phyloP scores from a whole-genome alignment of 2,888 invertebrate species.

The Papilio protenor region DNA sequence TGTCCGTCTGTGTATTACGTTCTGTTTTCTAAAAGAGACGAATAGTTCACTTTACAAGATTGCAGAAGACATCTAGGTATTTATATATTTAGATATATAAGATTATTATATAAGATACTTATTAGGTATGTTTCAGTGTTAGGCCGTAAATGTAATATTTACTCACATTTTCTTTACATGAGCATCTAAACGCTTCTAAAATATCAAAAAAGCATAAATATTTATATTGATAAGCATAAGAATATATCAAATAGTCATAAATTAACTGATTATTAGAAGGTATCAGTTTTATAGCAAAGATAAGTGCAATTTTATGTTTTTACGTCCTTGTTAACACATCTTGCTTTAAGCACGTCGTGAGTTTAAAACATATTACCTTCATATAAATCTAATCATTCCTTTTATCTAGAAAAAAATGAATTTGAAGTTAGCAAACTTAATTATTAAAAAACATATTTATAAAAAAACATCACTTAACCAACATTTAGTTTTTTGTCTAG shows the following conservation, averaged over 20 bases:
- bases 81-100: too few species aligned
- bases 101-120: too few species aligned
- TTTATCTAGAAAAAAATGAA: background rate
- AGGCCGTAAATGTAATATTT: too few species aligned
- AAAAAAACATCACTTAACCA: background rate
- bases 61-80: too few species aligned
- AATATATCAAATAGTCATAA: background rate
- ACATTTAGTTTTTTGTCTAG: background rate
- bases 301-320: constrained; percentile 13
- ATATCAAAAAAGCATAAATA: too few species aligned
- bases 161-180: too few species aligned
- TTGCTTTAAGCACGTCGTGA: background rate
- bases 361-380: background rate
- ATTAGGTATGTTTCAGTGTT: too few species aligned
- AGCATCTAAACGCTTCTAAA: too few species aligned
- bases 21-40: background rate
- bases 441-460: background rate
- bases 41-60: background rate
- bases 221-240: background rate
- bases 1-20: constrained; percentile 32
- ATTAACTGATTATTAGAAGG: constrained; percentile 8
- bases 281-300: background rate
- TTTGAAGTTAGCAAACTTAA: background rate
- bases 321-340: background rate
- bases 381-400: background rate